A percentile compares a stretch with the other conserved stretches of the same genome.
phyloP scores from a whole-genome alignment of 2,797 vertebrate genomes.

The Pseudocheirus occidentalis region DNA sequence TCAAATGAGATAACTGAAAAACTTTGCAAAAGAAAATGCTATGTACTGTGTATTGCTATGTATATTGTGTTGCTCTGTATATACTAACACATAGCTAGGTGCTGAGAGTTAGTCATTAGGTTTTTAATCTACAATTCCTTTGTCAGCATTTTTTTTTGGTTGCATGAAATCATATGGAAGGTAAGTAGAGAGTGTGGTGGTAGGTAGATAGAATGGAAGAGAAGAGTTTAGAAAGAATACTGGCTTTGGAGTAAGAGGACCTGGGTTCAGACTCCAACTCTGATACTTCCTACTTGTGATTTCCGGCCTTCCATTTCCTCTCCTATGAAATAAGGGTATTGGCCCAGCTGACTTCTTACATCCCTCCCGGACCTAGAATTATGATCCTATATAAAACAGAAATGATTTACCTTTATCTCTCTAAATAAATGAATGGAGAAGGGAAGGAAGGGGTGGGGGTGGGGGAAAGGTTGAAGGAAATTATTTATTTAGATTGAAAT shows the following conservation, averaged over 20 bases:
- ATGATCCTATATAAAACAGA: neutral
- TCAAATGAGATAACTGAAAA: neutral
- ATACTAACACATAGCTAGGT: neutral
- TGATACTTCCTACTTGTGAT: neutral
- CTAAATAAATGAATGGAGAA: constrained; percentile 26
- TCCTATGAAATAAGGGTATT: neutral
- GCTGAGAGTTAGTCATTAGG: neutral
- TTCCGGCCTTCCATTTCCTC: neutral
- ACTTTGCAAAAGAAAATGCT: neutral
- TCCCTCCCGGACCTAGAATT: neutral
- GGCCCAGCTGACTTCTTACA: neutral
- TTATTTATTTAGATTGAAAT: constrained; percentile 78
- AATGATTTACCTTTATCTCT: neutral
- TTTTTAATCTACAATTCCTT: neutral
- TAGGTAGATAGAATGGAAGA: neutral
- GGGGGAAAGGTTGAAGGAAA: constrained; percentile 60
- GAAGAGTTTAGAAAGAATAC: neutral
- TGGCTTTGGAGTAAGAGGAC: neutral
- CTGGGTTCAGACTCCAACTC: neutral
- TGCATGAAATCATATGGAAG: neutral
- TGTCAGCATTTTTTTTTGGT: neutral
- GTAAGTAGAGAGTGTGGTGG: neutral
- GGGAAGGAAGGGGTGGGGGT: constrained; percentile 20
- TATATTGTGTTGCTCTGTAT: neutral
- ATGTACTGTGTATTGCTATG: neutral